Percentiles rank a stretch among this genome's conserved stretches.
These are phyloP conservation scores for Lineus longissimus DNA, from an alignment of 1,140 invertebrate genomes.

Conservation along the genomic window DNA sequence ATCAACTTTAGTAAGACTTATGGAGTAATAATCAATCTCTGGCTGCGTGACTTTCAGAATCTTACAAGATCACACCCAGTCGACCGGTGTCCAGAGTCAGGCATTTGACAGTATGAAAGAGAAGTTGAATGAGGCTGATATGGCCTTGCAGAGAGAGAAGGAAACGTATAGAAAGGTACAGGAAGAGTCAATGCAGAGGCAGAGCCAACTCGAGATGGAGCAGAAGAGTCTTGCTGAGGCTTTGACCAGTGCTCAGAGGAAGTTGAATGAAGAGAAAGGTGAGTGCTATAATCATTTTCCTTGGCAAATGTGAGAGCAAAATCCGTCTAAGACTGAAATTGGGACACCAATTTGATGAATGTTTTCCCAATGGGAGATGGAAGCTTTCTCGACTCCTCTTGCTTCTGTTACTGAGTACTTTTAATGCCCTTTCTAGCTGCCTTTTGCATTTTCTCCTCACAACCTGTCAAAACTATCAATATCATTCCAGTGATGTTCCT, in stretches of 20 bases:
- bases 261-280: slow-evolving; percentile 67
- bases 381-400: no score
- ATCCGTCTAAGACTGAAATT: no score
- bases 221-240: slow-evolving; percentile 46
- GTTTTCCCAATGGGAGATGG: no score
- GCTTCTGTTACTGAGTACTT: no score
- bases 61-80: slow-evolving; percentile 53
- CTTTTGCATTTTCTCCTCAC: no score
- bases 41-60: slow-evolving; percentile 37
- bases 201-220: slow-evolving; percentile 45
- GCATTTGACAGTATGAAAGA: slow-evolving; percentile 53
- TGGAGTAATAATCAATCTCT: no score
- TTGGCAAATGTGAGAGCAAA: no score
- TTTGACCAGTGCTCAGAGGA: slow-evolving; percentile 55
- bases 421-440: no score
- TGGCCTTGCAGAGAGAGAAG: slow-evolving; percentile 42
- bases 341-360: no score
- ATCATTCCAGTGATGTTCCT: no score
- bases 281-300: slow-evolving; percentile 11
- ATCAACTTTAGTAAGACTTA: no score
- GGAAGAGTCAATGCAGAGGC: slow-evolving; percentile 45
- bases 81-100: slow-evolving; percentile 54
- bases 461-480: no score
- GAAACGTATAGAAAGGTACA: slow-evolving; percentile 42
- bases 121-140: slow-evolving; percentile 49